Evolutionary conservation across 53 echinoderm and acorn worm genomes (phyloP).

Genomic region (Henricia sp.): DNA sequence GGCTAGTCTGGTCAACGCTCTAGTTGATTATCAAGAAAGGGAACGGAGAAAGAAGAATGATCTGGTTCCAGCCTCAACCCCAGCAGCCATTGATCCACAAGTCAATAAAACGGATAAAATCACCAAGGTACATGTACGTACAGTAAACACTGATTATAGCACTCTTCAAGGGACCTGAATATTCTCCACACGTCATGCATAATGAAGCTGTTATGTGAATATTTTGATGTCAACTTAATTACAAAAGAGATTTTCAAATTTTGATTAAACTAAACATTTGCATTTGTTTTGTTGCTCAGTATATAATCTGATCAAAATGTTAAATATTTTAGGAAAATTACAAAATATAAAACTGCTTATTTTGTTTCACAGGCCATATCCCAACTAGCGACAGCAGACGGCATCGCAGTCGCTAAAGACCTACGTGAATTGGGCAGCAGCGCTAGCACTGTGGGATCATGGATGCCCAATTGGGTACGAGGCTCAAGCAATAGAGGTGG

Average conservation of each 20-base stretch:
- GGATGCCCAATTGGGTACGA: slow-evolving; percentile 74
- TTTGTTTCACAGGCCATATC: slow-evolving; percentile 37
- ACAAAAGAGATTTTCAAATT: too few species aligned
- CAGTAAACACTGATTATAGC: too few species aligned
- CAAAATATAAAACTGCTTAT: neutral
- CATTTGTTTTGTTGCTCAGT: too few species aligned
- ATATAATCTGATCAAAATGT: too few species aligned
- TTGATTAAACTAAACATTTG: too few species aligned
- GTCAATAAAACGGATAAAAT: slow-evolving; percentile 26
- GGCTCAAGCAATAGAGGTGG: slow-evolving; percentile 12
- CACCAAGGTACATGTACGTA: slow-evolving; percentile 6
- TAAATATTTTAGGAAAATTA: too few species aligned
- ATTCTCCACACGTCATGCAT: too few species aligned
- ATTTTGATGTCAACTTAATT: too few species aligned
- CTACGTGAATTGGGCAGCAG: slow-evolving; percentile 35
- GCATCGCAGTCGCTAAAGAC: slow-evolving; percentile 11
- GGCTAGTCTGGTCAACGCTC: slow-evolving; percentile 85
- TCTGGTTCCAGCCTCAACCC: slow-evolving; percentile 29
- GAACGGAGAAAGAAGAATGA: slow-evolving; percentile 65
- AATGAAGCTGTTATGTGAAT: too few species aligned
- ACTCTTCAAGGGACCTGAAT: too few species aligned
- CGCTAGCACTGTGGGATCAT: slow-evolving; percentile 69
- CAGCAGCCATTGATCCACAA: neutral
- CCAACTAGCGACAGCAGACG: slow-evolving; percentile 44
- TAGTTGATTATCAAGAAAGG: slow-evolving; percentile 75